These are phyloP conservation scores for Triplophysa siluroides DNA, from an alignment of 2,113 vertebrate genomes.

Conservation along the genomic window DNA sequence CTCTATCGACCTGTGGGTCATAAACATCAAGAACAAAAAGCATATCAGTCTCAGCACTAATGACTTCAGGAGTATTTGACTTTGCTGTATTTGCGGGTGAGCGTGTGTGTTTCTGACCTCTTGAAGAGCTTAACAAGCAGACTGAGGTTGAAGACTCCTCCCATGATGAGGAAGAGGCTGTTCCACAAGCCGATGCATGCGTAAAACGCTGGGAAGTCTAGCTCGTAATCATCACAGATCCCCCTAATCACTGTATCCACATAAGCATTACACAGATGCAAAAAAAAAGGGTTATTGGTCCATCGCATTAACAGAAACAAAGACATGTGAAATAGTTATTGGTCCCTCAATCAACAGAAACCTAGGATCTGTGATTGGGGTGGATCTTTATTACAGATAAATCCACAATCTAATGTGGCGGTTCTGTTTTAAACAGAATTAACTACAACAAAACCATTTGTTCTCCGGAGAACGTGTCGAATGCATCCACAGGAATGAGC, in stretches of 20 bases:
- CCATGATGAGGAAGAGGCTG: slow-evolving; percentile 92
- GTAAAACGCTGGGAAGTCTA: slow-evolving; percentile 95
- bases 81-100: not conserved
- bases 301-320: not conserved
- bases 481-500: slow-evolving; percentile 38
- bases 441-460: slow-evolving; percentile 6
- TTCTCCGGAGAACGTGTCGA: slow-evolving; percentile 19
- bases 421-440: slow-evolving; percentile 19
- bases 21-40: slow-evolving; percentile 40
- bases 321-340: not conserved
- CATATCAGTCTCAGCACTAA: slow-evolving; percentile 7
- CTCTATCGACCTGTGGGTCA: slow-evolving; percentile 85
- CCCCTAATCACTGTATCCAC: slow-evolving; percentile 83
- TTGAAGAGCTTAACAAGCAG: slow-evolving; percentile 97
- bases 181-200: slow-evolving; percentile 98
- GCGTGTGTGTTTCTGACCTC: slow-evolving; percentile 76
- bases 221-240: slow-evolving; percentile 92
- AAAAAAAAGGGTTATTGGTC: not conserved
- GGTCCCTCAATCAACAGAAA: slow-evolving; percentile 16
- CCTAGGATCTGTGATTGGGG: slow-evolving; percentile 39
- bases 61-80: not conserved
- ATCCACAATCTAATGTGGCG: not conserved
- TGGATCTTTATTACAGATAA: slow-evolving; percentile 26
- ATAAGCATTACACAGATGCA: slow-evolving; percentile 23
- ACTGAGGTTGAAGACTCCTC: slow-evolving; percentile 92